Percentiles rank a stretch among this genome's conserved stretches.
These are phyloP conservation scores for Porites cylindrica DNA, from an alignment of 92 coral and sea anemone species.

Conservation along the genomic window DNA sequence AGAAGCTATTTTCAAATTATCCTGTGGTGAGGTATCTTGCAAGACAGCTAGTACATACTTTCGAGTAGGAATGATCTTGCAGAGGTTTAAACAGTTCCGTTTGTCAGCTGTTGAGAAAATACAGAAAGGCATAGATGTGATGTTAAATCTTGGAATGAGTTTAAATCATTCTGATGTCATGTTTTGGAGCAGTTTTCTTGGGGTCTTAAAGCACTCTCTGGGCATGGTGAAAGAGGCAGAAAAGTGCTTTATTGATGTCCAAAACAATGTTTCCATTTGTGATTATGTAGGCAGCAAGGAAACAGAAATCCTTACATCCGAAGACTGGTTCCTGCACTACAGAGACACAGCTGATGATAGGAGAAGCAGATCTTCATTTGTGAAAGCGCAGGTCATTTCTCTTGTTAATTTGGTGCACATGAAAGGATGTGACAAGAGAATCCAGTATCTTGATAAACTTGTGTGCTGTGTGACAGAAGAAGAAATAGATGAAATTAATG, in stretches of 20 bases:
- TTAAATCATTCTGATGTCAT: not conserved
- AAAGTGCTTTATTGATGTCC: too few relatives aligned
- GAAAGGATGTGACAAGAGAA: not conserved
- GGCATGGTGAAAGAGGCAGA: not conserved
- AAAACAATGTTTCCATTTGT: too few relatives aligned
- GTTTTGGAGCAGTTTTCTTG: not conserved
- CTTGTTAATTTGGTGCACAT: not conserved
- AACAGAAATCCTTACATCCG: rapidly evolving
- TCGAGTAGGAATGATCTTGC: not conserved
- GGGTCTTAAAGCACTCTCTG: not conserved
- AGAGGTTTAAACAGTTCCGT: not conserved
- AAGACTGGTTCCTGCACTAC: not conserved
- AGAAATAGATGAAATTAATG: not conserved
- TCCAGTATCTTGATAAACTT: not conserved
- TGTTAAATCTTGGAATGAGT: not conserved
- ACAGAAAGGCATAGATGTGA: not conserved
- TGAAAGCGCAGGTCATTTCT: not conserved
- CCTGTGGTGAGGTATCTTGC: slow-evolving; percentile 1
- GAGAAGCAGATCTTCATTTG: not conserved
- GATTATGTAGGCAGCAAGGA: not conserved
- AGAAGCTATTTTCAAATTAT: not conserved
- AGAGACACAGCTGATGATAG: not conserved
- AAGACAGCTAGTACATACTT: not conserved
- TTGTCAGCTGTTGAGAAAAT: slow-evolving; percentile 3
- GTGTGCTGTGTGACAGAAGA: not conserved